These are phyloP conservation scores for Caenorhabditis zanzibari DNA, from an alignment of 2,888 invertebrate species.

Conservation along the genomic window DNA sequence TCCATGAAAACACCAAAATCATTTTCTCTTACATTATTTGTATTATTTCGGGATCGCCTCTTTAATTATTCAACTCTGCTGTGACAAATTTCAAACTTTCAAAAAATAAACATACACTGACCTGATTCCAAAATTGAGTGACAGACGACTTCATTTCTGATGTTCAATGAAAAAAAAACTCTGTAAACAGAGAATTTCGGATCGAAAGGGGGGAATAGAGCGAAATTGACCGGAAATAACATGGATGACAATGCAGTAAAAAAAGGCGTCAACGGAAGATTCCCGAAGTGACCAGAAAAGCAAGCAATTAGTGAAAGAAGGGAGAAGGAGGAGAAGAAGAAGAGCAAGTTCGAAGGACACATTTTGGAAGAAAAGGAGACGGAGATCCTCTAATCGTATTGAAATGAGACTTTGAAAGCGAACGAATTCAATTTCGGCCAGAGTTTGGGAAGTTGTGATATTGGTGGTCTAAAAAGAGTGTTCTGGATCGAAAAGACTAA, in stretches of 20 bases:
- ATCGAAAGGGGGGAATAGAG: slow-evolving; percentile 14
- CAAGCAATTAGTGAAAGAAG: slow-evolving; percentile 52
- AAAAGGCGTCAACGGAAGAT: slow-evolving; percentile 38
- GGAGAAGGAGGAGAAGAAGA: slow-evolving; percentile 21
- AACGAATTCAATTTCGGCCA: slow-evolving; percentile 25
- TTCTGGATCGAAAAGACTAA: too few species aligned
- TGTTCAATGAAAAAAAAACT: background rate
- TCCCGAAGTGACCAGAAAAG: slow-evolving; percentile 42
- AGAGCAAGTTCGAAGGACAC: slow-evolving; percentile 29
- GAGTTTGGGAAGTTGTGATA: background rate
- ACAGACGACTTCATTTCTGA: slow-evolving; percentile 66
- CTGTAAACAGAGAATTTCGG: slow-evolving; percentile 14
- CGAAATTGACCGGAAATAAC: slow-evolving; percentile 64
- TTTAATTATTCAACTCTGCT: slow-evolving; percentile 24
- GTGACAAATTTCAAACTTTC: slow-evolving; percentile 16
- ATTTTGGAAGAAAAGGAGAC: slow-evolving; percentile 13
- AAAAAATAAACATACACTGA: slow-evolving; percentile 42
- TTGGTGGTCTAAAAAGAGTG: slow-evolving; percentile 20
- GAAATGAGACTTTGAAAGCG: slow-evolving; percentile 25
- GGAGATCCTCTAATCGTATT: slow-evolving; percentile 26
- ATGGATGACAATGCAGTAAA: slow-evolving; percentile 53
- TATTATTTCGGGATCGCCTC: slow-evolving; percentile 1
- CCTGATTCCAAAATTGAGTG: slow-evolving; percentile 70
- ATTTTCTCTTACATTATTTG: background rate
- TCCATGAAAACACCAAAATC: background rate